Evolutionary conservation across 2,113 vertebrate species (phyloP), one percentile per base, ranked within the genome.

Genomic region (Murina feae): DNA sequence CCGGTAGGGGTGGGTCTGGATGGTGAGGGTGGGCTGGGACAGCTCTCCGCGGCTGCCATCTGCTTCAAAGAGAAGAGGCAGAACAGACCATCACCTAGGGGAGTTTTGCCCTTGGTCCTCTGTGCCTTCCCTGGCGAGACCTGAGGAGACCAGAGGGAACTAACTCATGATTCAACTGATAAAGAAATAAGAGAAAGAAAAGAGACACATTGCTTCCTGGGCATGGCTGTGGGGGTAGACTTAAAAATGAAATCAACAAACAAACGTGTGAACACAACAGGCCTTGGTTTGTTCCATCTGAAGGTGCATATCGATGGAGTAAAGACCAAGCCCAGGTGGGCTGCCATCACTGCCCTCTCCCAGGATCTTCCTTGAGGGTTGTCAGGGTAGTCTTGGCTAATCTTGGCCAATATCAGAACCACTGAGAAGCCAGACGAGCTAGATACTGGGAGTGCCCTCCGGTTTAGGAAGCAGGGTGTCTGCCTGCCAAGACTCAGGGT

Each of bases 1-100:
- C 89, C 99, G 98, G 82, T 99, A 99, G 3, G 99, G 99, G 94
- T 99, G 99, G 9, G 99, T 99, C 98, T 99, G 99, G 98, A 99
- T 99, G 39, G 99, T 99, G 96, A 99, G 97, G 0, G 99, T 99
- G 1, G 99, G 99, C 98, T 99, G 99, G 68, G 98, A 97, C 93
- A 99, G 98, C 68, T 99, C 99, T 6, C 99, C 99, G 3, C 99
- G 99, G 98, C 99, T 99, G 91, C 98, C 98, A 97, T 99, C 99
- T 99, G 98, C 96, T 68, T 96, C 83, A 95, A 95, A 98, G 13
- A 98, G 91, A 97, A 90, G 95, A 97, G 92, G 93, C 35, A 97
- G 94, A 96, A 89, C 17, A 96, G 86, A 55, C 47, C 74, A 66
- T 98, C 93, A 98, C 17, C 86, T 4, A 17, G 1, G 76, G 53